phyloP scores from a whole-genome alignment of 2,888 invertebrate genomes.

The Patella ulyssiponensis region DNA sequence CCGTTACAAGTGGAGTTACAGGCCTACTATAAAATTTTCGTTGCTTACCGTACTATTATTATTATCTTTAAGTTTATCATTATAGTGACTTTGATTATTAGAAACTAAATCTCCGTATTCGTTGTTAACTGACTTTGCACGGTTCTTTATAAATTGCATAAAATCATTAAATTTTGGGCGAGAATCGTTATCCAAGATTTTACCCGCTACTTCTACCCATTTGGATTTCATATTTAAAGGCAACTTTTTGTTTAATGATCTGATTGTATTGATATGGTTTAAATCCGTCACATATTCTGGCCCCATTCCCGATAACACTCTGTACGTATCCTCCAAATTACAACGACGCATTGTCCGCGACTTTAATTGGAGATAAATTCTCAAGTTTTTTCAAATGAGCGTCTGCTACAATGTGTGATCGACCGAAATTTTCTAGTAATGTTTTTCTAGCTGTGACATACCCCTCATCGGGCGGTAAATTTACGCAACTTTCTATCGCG shows the following conservation, averaged over 20 bases:
- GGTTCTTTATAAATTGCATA: neutral
- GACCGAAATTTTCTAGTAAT: neutral
- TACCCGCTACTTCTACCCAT: neutral
- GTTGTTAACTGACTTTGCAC: neutral
- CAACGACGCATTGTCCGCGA: neutral
- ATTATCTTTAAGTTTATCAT: neutral
- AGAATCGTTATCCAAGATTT: neutral
- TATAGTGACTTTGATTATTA: neutral
- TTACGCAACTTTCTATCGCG: conserved; percentile 4
- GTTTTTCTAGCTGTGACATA: neutral
- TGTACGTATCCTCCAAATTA: neutral
- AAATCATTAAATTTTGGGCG: neutral
- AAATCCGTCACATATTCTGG: neutral
- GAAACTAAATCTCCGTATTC: neutral
- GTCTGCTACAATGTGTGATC: neutral
- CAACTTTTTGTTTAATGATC: neutral
- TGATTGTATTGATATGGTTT: neutral
- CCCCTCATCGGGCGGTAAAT: neutral
- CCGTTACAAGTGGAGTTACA: neutral
- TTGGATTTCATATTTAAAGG: neutral
- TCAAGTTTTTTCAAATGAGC: neutral
- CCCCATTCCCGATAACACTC: neutral
- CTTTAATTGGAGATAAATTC: neutral
- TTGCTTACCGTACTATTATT: neutral
- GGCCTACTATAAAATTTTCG: neutral